Evolutionary conservation across 1,140 invertebrate species (phyloP).

Genomic region (Aphelinus atriplicis): DNA sequence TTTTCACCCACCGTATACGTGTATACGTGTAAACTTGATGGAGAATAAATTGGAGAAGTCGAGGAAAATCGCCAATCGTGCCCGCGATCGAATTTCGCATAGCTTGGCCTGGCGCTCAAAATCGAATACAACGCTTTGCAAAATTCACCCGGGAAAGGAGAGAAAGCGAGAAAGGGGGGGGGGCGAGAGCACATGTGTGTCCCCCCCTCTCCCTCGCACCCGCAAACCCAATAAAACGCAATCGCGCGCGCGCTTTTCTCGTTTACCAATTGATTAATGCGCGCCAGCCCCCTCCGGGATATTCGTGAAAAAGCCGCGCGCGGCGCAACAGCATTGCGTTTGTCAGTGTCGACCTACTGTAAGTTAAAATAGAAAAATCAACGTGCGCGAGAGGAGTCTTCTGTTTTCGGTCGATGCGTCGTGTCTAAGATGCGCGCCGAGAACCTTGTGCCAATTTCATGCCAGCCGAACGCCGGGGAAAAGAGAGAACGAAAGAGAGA

Average conservation of each 20-base stretch:
- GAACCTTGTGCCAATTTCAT: slow-evolving; percentile 62
- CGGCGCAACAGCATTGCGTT: background rate
- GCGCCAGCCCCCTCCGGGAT: background rate
- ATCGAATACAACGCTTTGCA: background rate
- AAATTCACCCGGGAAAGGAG: background rate
- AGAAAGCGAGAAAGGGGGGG: no score
- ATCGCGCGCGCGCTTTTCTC: background rate
- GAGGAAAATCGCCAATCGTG: slow-evolving; percentile 10
- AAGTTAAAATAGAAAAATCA: slow-evolving; percentile 44
- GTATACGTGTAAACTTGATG: slow-evolving; percentile 6
- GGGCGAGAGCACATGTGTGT: no score
- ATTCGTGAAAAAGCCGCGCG: background rate
- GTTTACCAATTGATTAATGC: slow-evolving; percentile 24
- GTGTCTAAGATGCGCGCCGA: slow-evolving; percentile 18
- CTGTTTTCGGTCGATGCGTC: slow-evolving; percentile 29
- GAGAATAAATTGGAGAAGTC: slow-evolving; percentile 15
- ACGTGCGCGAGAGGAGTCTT: slow-evolving; percentile 4
- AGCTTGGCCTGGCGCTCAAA: background rate
- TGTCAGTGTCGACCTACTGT: slow-evolving; percentile 32
- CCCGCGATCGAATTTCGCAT: slow-evolving; percentile 1
- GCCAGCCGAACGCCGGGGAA: background rate
- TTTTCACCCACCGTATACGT: no score
- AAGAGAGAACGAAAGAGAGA: background rate
- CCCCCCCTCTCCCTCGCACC: background rate
- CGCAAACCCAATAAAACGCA: slow-evolving; percentile 23